A percentile compares a stretch with the other conserved stretches of the same genome.
Evolutionary conservation across 2,888 invertebrate genomes (phyloP).

Genomic region (Xanthia icteritia): DNA sequence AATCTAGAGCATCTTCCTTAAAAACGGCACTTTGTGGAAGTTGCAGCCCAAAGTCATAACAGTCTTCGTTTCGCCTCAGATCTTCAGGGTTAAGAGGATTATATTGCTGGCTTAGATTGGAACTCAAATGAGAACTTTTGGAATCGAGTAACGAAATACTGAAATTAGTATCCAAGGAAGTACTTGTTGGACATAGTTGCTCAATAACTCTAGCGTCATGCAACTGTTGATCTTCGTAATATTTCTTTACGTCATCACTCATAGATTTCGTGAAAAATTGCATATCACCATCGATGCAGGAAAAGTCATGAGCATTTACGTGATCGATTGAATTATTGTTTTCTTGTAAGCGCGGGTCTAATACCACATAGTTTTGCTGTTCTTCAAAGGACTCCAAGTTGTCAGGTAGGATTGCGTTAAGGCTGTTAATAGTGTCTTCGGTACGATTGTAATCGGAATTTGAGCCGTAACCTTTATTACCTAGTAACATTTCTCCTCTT

Average conservation of each 20-base stretch:
- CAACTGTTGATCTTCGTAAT: constrained; percentile 85
- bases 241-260: constrained; percentile 88
- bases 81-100: constrained; percentile 82
- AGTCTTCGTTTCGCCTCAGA: constrained; percentile 82
- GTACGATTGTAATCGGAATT: constrained; percentile 75
- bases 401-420: constrained; percentile 85
- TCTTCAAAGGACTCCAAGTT: constrained; percentile 85
- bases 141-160: constrained; percentile 84
- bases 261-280: constrained; percentile 88
- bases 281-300: constrained; percentile 88
- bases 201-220: constrained; percentile 83
- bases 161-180: constrained; percentile 83
- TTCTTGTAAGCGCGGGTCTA: constrained; percentile 82
- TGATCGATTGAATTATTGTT: constrained; percentile 78
- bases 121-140: constrained; percentile 80
- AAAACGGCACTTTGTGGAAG: constrained; percentile 83
- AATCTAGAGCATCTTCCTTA: constrained; percentile 84
- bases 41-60: constrained; percentile 85
- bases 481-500: constrained; percentile 84
- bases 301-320: constrained; percentile 82
- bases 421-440: constrained; percentile 84
- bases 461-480: constrained; percentile 77
- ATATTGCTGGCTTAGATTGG: constrained; percentile 80
- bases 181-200: constrained; percentile 84
- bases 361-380: constrained; percentile 85